A percentile compares a stretch with the other conserved stretches of the same genome.
Conservation (phyloP, 2,888 invertebrate genomes). For the Globia sparganii region DNA sequence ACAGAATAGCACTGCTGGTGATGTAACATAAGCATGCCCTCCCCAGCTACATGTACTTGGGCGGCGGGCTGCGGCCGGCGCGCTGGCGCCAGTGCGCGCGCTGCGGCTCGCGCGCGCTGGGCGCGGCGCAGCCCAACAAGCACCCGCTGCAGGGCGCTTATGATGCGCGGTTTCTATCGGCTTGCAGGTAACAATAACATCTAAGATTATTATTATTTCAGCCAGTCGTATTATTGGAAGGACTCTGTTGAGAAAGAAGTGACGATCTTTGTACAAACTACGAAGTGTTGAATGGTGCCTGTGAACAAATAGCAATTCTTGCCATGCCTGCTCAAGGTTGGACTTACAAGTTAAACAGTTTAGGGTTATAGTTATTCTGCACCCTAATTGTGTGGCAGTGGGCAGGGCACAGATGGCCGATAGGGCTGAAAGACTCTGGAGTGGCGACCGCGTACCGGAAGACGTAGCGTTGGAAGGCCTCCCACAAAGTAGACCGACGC, state of each 20-base stretch:
- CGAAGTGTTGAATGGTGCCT: background rate
- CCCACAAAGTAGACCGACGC: background rate
- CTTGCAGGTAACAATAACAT: slow-evolving; percentile 79
- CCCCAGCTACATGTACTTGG: slow-evolving; percentile 85
- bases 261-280: background rate
- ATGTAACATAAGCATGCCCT: background rate
- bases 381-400: background rate
- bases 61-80: slow-evolving; percentile 77
- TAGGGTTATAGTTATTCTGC: background rate
- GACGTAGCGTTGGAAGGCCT: background rate
- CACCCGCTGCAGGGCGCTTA: slow-evolving; percentile 81
- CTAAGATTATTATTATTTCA: background rate
- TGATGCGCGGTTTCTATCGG: slow-evolving; percentile 77
- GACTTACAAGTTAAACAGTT: background rate
- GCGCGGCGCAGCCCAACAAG: slow-evolving; percentile 71
- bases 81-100: slow-evolving; percentile 81
- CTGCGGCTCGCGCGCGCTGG: slow-evolving; percentile 81
- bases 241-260: background rate
- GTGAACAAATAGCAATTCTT: background rate
- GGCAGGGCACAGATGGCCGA: background rate
- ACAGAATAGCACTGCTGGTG: too few relatives aligned
- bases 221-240: background rate
- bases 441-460: background rate
- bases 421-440: background rate
- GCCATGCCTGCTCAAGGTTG: background rate